Evolutionary conservation across 2,113 vertebrate genomes (phyloP).

Genomic region (Semnornis frantzii): DNA sequence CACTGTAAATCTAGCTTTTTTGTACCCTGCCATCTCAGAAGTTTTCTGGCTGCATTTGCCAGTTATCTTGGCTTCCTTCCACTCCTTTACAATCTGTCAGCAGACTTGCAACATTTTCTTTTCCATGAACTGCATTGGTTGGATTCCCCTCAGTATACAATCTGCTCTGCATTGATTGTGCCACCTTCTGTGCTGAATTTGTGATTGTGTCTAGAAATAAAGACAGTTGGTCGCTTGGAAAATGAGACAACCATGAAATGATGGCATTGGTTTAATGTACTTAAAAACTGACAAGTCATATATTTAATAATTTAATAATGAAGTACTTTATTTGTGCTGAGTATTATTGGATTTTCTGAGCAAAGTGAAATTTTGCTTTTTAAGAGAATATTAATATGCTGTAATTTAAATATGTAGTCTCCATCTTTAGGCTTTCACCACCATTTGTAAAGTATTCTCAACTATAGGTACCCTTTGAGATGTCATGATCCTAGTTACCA

Average conservation of each 20-base stretch:
- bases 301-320: not conserved
- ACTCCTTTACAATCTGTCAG: not conserved
- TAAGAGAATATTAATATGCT: not conserved
- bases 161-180: constrained; percentile 29
- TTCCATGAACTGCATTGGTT: not conserved
- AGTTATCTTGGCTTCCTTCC: constrained; percentile 26
- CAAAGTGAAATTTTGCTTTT: not conserved
- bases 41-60: constrained; percentile 1
- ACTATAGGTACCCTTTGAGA: not conserved
- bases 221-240: constrained; percentile 40
- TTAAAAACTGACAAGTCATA: not conserved
- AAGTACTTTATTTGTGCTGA: not conserved
- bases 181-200: not conserved
- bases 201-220: constrained; percentile 6
- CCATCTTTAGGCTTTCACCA: not conserved
- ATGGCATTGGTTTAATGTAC: not conserved
- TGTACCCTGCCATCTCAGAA: not conserved
- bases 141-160: constrained; percentile 40
- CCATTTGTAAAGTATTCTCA: not conserved
- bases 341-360: not conserved
- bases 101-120: constrained; percentile 10
- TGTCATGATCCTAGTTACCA: not conserved
- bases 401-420: not conserved
- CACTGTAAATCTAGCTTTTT: not conserved
- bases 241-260: not conserved